Base-by-base conservation (phyloP, 2,797 vertebrate genomes). In the Thunnus albacares region DNA sequence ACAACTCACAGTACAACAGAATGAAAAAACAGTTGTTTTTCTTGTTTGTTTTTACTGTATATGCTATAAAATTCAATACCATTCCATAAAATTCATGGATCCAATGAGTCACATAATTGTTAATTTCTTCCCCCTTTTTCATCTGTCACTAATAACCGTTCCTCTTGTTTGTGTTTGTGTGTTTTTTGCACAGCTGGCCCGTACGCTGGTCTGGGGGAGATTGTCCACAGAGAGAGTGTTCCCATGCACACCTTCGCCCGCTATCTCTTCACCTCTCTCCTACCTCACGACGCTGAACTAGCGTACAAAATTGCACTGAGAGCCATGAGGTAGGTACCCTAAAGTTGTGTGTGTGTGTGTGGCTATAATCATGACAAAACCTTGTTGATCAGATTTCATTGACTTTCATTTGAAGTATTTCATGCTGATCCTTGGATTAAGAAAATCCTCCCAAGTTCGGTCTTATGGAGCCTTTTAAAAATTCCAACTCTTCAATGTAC, bases 171-270 rank as follows among this genome's bases (percentile, higher is more conserved):
- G 11, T 79, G 17, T 69, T 9, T 49, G 9, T 60, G 17, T 71
- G 1, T 63, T 66, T 30, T 58, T 22, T 13, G 38, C 38, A 57
- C 94, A 99, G 98, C 97, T 89, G 98, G 98, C 84, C 98, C 97
- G 3, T 99, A 99, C 88, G 98, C 97, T 92, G 98, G 98, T 92
- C 96, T 99, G 67, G 98, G 98, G 51, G 98, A 99, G 96, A 96
- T 99, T 55, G 95, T 98, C 90, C 97, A 99, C 93, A 96, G 98
- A 96, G 98, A 99, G 96, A 99, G 98, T 2, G 97, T 99, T 94
- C 98, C 98, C 94, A 99, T 99, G 98, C 98, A 99, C 96, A 99
- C 98, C 75, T 99, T 98, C 95, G 98, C 98, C 96, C 98, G 98
- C 95, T 98, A 98, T 97, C 98, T 99, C 71, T 99, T 99, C 96